These are phyloP conservation scores for Smittia aterrima DNA, from an alignment of 2,888 invertebrate species.

Conservation along the genomic window DNA sequence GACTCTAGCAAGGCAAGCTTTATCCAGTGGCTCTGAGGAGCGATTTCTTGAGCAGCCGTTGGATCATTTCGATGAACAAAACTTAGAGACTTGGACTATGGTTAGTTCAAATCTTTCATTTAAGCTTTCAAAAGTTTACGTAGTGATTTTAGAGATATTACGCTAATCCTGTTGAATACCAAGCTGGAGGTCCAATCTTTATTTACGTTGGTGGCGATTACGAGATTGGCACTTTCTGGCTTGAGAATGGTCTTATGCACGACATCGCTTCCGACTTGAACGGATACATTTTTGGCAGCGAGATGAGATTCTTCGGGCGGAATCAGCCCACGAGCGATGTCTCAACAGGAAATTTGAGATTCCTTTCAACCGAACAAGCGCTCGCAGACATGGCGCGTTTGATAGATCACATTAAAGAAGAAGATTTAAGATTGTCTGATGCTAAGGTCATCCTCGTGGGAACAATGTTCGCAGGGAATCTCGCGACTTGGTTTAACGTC, in stretches of 20 bases:
- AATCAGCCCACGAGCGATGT: not conserved
- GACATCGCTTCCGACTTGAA: not conserved
- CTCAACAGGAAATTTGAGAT: conserved; percentile 11
- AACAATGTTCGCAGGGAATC: not conserved
- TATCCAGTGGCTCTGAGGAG: not conserved
- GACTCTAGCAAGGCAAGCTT: not conserved
- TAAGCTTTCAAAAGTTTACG: not conserved
- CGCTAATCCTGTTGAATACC: not conserved
- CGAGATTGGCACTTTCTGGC: not conserved
- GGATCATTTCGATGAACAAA: not conserved
- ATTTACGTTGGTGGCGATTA: conserved; percentile 13
- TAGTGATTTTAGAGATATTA: conserved; percentile 6
- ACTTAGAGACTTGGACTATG: conserved; percentile 5
- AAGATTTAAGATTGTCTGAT: not conserved
- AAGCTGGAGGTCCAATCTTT: conserved; percentile 5
- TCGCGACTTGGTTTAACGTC: conserved; percentile 1
- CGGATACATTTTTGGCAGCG: not conserved
- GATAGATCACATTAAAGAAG: conserved; percentile 10
- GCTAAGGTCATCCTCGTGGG: conserved; percentile 10
- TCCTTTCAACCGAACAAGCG: not conserved
- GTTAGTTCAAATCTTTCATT: not conserved
- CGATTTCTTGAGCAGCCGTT: not conserved
- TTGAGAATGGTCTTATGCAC: not conserved
- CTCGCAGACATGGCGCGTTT: conserved; percentile 16
- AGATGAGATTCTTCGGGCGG: conserved; percentile 7